A percentile compares a stretch with the other conserved stretches of the same genome.
Evolutionary conservation across 1,140 invertebrate genomes (phyloP).

Genomic region (Nasonia giraulti): DNA sequence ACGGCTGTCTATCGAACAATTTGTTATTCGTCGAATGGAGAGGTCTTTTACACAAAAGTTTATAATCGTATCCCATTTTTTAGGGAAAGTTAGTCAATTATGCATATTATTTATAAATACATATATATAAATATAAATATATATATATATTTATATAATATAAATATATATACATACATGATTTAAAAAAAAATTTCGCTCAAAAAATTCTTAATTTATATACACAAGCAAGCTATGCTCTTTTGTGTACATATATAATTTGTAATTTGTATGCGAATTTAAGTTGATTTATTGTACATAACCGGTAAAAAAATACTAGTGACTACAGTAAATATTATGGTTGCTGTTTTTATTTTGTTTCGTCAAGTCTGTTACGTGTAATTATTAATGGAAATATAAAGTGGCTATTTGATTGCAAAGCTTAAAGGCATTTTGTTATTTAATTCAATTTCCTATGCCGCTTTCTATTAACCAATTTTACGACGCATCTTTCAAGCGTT

Average conservation of each 20-base stretch:
- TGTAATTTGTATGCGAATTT: conserved; percentile 51
- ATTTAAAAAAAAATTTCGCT: conserved; percentile 35
- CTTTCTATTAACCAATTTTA: not conserved
- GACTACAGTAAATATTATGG: conserved; percentile 48
- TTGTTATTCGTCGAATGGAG: conserved; percentile 48
- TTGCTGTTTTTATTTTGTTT: conserved; percentile 53
- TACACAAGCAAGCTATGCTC: conserved; percentile 46
- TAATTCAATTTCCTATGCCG: not conserved
- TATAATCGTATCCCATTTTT: conserved; percentile 53
- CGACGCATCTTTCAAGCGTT: not conserved
- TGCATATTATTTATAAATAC: conserved; percentile 53
- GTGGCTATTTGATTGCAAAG: conserved; percentile 50
- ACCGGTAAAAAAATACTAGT: conserved; percentile 51
- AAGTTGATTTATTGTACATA: conserved; percentile 54
- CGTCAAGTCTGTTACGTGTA: conserved; percentile 51
- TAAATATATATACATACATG: conserved; percentile 48
- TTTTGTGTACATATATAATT: conserved; percentile 53
- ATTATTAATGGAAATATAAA: conserved; percentile 53
- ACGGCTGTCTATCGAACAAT: conserved; percentile 45
- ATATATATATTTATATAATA: conserved; percentile 44
- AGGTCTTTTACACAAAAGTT: conserved; percentile 52
- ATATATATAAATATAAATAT: conserved; percentile 43
- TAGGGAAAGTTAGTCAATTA: conserved; percentile 53
- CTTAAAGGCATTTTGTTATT: conserved; percentile 23
- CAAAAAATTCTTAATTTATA: conserved; percentile 50